A percentile compares a stretch with the other conserved stretches of the same genome.
Conservation (phyloP, 2,797 vertebrate genomes). For the Cyclopterus lumpus region DNA sequence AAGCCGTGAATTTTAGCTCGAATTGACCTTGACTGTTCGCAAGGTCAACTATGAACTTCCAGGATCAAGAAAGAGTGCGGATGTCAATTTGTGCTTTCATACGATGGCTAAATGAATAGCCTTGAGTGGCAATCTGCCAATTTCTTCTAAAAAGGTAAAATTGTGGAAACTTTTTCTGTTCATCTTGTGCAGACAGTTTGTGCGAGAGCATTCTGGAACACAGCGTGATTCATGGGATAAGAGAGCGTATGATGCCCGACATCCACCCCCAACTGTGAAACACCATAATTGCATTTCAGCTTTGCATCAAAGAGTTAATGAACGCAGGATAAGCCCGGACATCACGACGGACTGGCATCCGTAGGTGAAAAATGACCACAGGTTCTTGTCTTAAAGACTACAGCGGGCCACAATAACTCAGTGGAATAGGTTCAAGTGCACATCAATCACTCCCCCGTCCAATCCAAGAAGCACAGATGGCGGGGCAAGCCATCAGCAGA, state of each 20-base stretch:
- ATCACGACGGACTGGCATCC: constrained; percentile 41
- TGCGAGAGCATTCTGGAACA: background rate
- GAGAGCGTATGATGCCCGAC: background rate
- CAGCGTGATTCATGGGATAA: background rate
- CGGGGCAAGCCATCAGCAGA: constrained; percentile 64
- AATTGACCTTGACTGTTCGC: background rate
- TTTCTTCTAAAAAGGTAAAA: background rate
- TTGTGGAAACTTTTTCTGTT: background rate
- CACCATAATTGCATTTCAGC: constrained; percentile 38
- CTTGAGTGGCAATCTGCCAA: background rate
- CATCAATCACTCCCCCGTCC: constrained; percentile 75
- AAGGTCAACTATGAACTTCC: background rate
- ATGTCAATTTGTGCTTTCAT: background rate
- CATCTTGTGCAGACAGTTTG: background rate
- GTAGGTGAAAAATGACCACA: constrained; percentile 59
- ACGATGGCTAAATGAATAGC: background rate
- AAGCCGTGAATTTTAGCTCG: background rate
- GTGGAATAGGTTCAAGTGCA: constrained; percentile 71
- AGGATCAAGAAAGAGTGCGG: background rate
- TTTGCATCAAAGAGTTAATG: constrained; percentile 51
- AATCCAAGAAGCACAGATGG: constrained; percentile 74
- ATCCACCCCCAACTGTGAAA: background rate
- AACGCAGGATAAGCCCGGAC: constrained; percentile 33
- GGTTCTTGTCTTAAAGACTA: constrained; percentile 68
- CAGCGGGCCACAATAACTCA: constrained; percentile 67